These are phyloP conservation scores for Pterostichus niger DNA, from an alignment of 2,888 invertebrate genomes.

Conservation along the genomic window DNA sequence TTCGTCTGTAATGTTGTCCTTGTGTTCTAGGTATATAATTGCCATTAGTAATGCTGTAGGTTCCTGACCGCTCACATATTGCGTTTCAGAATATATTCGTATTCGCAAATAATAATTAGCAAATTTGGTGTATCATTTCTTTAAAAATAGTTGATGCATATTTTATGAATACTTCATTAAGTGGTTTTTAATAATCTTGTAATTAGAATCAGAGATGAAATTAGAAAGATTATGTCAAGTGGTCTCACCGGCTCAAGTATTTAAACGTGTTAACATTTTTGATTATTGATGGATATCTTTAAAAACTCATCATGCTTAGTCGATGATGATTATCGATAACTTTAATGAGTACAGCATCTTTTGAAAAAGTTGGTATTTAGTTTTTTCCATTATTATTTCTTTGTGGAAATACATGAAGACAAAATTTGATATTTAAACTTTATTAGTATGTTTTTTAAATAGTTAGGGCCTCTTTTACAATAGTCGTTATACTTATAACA, in stretches of 20 bases:
- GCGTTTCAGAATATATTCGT: conserved; percentile 21
- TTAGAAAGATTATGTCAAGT: conserved; percentile 16
- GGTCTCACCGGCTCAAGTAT: background rate
- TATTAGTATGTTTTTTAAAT: background rate
- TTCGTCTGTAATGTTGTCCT: conserved; percentile 58
- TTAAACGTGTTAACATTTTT: conserved; percentile 32
- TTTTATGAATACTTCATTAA: conserved; percentile 7
- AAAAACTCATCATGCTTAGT: background rate
- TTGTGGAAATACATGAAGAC: too few species aligned
- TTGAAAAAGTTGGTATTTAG: too few species aligned
- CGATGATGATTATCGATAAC: background rate
- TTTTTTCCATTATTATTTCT: background rate
- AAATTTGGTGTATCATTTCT: conserved; percentile 1
- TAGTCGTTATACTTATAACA: too few species aligned
- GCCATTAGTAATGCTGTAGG: conserved; percentile 53
- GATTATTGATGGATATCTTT: conserved; percentile 21
- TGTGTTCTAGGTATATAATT: conserved; percentile 62
- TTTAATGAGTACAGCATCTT: conserved; percentile 26
- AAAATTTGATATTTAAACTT: too few species aligned
- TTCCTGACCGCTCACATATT: conserved; percentile 50
- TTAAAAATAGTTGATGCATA: background rate
- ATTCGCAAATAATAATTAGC: conserved; percentile 34
- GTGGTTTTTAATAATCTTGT: conserved; percentile 15
- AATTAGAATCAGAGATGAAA: conserved; percentile 38
- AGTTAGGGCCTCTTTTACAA: background rate